These are phyloP conservation scores for Drosophila yakuba DNA, from an alignment of 1,140 invertebrate species.

Conservation along the genomic window DNA sequence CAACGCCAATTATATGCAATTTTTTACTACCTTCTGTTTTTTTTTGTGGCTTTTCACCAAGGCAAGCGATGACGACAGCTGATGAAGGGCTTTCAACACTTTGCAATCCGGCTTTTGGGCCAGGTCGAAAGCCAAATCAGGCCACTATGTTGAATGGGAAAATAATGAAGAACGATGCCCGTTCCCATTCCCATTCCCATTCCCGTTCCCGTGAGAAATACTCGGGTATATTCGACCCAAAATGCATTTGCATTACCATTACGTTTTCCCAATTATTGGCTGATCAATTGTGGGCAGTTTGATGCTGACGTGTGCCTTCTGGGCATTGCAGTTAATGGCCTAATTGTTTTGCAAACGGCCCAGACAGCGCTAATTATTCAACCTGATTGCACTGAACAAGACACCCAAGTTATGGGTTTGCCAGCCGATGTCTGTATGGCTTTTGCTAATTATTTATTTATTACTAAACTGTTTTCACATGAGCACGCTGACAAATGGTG, in stretches of 20 bases:
- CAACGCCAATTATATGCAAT: conserved; percentile 71
- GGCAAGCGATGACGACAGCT: conserved; percentile 45
- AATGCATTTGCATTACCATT: conserved; percentile 42
- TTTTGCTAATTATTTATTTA: not conserved
- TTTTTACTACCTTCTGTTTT: conserved; percentile 12
- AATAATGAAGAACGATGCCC: conserved; percentile 53
- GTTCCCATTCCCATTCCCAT: not conserved
- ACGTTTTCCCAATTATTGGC: conserved; percentile 11
- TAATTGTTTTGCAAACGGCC: conserved; percentile 11
- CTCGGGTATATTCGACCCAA: conserved; percentile 27
- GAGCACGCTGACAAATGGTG: not conserved
- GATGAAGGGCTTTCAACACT: conserved; percentile 64
- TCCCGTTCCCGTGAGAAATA: conserved; percentile 23
- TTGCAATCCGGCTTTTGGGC: conserved; percentile 57
- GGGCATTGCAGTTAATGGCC: conserved; percentile 47
- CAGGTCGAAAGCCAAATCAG: conserved; percentile 32
- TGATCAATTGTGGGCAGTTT: conserved; percentile 9
- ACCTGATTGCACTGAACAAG: conserved; percentile 8
- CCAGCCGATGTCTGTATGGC: conserved; percentile 9
- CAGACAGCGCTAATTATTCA: conserved; percentile 37
- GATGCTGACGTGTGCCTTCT: conserved; percentile 44
- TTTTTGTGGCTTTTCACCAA: conserved; percentile 31
- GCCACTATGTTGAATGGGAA: conserved; percentile 20
- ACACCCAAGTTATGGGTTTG: conserved; percentile 2
- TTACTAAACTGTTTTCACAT: not conserved